Conservation (phyloP, 2,113 vertebrate species). For the Calypte anna region DNA sequence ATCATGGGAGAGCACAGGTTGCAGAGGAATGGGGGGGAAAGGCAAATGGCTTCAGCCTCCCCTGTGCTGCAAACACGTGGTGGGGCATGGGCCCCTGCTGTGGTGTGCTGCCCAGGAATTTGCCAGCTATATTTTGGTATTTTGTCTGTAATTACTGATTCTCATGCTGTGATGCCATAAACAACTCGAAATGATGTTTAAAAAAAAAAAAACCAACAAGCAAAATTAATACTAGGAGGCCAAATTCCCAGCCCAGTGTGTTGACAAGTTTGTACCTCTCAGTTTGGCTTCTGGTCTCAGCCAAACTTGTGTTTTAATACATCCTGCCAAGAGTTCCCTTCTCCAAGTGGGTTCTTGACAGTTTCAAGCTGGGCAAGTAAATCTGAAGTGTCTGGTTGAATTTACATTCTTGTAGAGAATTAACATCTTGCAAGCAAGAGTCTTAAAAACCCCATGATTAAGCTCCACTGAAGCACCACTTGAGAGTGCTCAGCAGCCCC, state of each 20-base stretch:
- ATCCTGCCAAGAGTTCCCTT: not conserved
- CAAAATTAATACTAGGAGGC: not conserved
- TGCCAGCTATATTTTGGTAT: too few species aligned
- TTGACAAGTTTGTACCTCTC: not conserved
- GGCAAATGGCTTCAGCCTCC: too few species aligned
- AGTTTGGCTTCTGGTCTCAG: not conserved
- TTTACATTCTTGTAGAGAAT: not conserved
- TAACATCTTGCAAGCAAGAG: not conserved
- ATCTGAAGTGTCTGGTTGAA: not conserved
- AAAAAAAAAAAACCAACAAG: not conserved
- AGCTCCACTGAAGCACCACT: not conserved
- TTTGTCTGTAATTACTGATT: too few species aligned
- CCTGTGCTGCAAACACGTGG: too few species aligned
- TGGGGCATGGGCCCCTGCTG: not conserved
- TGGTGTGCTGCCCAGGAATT: too few species aligned
- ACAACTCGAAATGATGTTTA: not conserved
- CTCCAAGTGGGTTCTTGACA: fast-evolving
- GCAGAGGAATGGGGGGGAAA: not conserved
- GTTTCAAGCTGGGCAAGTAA: not conserved
- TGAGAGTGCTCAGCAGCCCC: not conserved
- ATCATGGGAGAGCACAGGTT: fast-evolving
- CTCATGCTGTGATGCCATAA: fast-evolving
- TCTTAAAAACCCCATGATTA: not conserved
- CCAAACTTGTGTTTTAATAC: not conserved
- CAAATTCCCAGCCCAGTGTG: not conserved